Evolutionary conservation across 2,888 invertebrate genomes (phyloP).

Genomic region (Actias luna): DNA sequence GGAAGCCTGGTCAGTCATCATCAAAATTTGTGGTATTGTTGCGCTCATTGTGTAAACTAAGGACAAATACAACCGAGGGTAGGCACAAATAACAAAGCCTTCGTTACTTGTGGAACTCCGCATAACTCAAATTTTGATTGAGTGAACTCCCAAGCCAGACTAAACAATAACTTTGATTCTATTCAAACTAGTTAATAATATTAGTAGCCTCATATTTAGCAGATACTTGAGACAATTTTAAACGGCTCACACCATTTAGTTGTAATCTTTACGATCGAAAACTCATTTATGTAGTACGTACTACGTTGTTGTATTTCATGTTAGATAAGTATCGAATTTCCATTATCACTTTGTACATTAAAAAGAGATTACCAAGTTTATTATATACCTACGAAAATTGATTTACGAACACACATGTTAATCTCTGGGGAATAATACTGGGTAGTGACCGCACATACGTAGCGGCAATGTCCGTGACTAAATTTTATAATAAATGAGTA

Average conservation of each 20-base stretch:
- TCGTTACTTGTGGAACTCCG: constrained; percentile 35
- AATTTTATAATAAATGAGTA: constrained; percentile 47
- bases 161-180: constrained; percentile 30
- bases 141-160: constrained; percentile 25
- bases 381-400: constrained; percentile 33
- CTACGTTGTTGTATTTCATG: constrained; percentile 1
- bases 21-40: constrained; percentile 5
- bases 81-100: constrained; percentile 41
- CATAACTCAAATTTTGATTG: constrained; percentile 39
- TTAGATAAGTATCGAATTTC: constrained; percentile 15
- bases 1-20: not conserved
- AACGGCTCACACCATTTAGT: constrained; percentile 1
- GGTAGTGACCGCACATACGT: constrained; percentile 29
- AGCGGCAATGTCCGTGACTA: constrained; percentile 23
- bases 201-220: not conserved
- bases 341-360: constrained; percentile 17
- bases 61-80: constrained; percentile 19
- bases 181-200: constrained; percentile 20
- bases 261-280: constrained; percentile 7
- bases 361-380: constrained; percentile 25
- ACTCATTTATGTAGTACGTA: constrained; percentile 8
- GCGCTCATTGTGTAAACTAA: constrained; percentile 15
- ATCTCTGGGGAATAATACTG: constrained; percentile 40
- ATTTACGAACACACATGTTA: constrained; percentile 35
- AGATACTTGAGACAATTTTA: not conserved